phyloP scores from a whole-genome alignment of 2,888 invertebrate genomes.

The Pemphredon lugubris region DNA sequence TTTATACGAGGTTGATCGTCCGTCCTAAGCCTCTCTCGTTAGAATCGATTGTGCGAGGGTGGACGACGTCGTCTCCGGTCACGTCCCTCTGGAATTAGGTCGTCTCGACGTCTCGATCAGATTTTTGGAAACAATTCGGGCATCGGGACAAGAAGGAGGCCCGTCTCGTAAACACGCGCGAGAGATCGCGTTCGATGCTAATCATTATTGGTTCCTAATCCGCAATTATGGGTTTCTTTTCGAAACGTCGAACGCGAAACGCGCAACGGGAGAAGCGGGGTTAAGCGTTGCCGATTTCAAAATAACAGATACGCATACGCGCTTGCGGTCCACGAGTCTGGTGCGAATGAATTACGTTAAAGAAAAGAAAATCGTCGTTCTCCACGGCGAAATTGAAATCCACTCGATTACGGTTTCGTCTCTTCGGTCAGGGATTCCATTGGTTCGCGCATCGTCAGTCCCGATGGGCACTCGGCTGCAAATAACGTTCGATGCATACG shows the following conservation, averaged over 20 bases:
- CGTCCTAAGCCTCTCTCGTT: conserved; percentile 61
- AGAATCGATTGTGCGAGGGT: conserved; percentile 59
- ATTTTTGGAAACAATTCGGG: conserved; percentile 56
- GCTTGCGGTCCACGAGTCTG: too few species aligned
- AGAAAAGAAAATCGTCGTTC: too few species aligned
- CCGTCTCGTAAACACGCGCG: neutral
- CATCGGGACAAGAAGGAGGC: conserved; percentile 5
- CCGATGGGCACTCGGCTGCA: conserved; percentile 52
- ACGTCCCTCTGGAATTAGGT: conserved; percentile 56
- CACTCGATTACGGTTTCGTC: conserved; percentile 12
- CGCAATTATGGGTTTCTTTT: too few species aligned
- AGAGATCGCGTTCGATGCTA: neutral
- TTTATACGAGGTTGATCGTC: conserved; percentile 59
- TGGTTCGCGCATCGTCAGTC: conserved; percentile 22
- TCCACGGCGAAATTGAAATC: conserved; percentile 54
- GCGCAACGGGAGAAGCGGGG: too few species aligned
- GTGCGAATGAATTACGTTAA: too few species aligned
- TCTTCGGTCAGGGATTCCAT: conserved; percentile 5
- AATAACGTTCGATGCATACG: conserved; percentile 62
- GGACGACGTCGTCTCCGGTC: conserved; percentile 27
- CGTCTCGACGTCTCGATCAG: conserved; percentile 48
- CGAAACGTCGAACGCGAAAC: too few species aligned
- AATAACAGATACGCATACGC: too few species aligned
- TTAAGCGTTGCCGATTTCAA: too few species aligned
- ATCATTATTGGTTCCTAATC: too few species aligned